phyloP scores from a whole-genome alignment of 2,113 vertebrate genomes.

The Cavia porcellus region DNA sequence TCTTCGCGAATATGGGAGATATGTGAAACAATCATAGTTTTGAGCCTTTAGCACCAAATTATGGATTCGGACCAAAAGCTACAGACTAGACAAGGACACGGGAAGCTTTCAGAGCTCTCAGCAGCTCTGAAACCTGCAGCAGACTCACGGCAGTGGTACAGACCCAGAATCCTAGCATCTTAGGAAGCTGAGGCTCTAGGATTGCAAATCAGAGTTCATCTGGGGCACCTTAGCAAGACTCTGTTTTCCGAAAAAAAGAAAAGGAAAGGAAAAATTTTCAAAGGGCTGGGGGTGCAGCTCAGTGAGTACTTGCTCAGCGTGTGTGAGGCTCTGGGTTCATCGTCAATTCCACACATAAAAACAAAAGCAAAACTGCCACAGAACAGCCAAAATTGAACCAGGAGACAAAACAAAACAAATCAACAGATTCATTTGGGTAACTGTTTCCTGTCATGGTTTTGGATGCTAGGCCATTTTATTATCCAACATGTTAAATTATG shows the following conservation, averaged over 20 bases:
- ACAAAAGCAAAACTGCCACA: not conserved
- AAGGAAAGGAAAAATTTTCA: not conserved
- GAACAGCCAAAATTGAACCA: not conserved
- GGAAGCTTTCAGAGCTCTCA: not conserved
- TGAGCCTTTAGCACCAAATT: not conserved
- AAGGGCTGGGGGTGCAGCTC: not conserved
- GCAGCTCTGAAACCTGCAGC: not conserved
- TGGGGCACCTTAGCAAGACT: not conserved
- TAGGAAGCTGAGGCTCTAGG: not conserved
- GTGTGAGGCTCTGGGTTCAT: not conserved
- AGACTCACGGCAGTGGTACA: not conserved
- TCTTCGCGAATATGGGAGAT: not conserved
- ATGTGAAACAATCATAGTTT: too few species aligned
- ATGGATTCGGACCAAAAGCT: not conserved
- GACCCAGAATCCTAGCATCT: not conserved
- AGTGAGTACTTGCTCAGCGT: not conserved
- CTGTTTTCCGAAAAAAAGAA: not conserved
- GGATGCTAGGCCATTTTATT: not conserved
- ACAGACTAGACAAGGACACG: not conserved
- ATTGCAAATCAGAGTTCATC: not conserved
- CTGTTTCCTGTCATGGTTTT: conserved; percentile 16
- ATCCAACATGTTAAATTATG: not conserved
- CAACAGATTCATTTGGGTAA: not conserved
- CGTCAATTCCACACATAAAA: not conserved
- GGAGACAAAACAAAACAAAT: not conserved